Conservation (phyloP, 2,113 vertebrate genomes). For the Climacteris rufus region DNA sequence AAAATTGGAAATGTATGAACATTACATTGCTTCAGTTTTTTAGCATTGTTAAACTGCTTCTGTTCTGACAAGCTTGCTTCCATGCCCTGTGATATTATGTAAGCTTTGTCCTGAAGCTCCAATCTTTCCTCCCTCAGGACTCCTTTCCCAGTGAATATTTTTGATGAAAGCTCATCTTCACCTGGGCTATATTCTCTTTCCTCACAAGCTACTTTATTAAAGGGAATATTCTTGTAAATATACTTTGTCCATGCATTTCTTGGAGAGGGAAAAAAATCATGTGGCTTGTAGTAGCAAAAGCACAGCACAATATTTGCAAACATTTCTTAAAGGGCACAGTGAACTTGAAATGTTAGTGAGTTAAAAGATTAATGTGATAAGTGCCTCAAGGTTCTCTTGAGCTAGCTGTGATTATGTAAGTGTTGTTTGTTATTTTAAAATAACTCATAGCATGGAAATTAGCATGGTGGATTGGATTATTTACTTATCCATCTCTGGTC, state of each 20-base stretch:
- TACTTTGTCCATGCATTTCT: neutral
- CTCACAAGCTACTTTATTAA: neutral
- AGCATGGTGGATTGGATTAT: neutral
- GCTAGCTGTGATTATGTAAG: neutral
- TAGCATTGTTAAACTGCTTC: neutral
- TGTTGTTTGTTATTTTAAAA: conserved; percentile 24
- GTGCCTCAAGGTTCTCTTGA: conserved; percentile 1
- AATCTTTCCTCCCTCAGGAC: neutral
- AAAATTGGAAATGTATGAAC: neutral
- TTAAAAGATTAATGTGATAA: conserved; percentile 31
- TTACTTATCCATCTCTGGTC: neutral
- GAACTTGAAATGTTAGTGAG: conserved; percentile 24
- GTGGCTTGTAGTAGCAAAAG: neutral
- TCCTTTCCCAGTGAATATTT: neutral
- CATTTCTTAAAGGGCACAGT: neutral
- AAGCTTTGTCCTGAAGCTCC: neutral
- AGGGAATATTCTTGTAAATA: neutral
- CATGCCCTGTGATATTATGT: neutral
- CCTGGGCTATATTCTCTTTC: neutral
- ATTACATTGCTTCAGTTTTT: neutral
- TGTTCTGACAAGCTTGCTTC: neutral
- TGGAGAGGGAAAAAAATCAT: neutral
- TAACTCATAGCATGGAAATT: neutral
- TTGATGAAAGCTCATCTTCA: neutral
- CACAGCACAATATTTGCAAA: neutral